Conservation (phyloP, 2,888 invertebrate genomes). For the Microplitis manilae region DNA sequence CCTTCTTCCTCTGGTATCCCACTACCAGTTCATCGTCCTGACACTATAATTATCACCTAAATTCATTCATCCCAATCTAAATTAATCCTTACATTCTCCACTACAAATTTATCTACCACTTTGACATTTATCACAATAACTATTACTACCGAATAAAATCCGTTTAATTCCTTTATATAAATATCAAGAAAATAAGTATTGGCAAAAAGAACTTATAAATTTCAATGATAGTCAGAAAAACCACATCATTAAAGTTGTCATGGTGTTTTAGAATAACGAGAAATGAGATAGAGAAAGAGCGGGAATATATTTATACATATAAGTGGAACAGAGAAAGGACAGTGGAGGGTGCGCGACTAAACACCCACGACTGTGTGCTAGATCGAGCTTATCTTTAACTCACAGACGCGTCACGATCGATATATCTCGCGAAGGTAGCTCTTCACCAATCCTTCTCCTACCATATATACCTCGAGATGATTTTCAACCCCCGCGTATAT, state of each 20-base stretch:
- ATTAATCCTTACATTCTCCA: neutral
- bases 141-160: neutral
- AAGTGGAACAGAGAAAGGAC: constrained; percentile 29
- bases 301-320: neutral
- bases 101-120: constrained; percentile 14
- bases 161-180: too few relatives aligned
- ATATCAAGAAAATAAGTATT: too few relatives aligned
- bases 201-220: too few relatives aligned
- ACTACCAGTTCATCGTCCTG: neutral
- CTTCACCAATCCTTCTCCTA: constrained; percentile 48
- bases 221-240: too few relatives aligned
- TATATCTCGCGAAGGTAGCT: constrained; percentile 68
- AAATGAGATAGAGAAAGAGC: neutral
- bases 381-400: constrained; percentile 69
- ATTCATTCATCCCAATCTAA: neutral
- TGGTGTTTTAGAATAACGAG: neutral
- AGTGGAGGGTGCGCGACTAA: constrained; percentile 41
- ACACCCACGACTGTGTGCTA: constrained; percentile 58
- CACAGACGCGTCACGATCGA: constrained; percentile 71
- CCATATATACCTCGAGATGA: constrained; percentile 12
- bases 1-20: constrained; percentile 38
- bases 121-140: constrained; percentile 9
- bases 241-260: too few relatives aligned
- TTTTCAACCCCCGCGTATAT: constrained; percentile 35
- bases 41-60: neutral